A percentile compares a stretch with the other conserved stretches of the same genome.
phyloP scores from a whole-genome alignment of 2,113 vertebrate genomes.

The Pungitius pungitius region DNA sequence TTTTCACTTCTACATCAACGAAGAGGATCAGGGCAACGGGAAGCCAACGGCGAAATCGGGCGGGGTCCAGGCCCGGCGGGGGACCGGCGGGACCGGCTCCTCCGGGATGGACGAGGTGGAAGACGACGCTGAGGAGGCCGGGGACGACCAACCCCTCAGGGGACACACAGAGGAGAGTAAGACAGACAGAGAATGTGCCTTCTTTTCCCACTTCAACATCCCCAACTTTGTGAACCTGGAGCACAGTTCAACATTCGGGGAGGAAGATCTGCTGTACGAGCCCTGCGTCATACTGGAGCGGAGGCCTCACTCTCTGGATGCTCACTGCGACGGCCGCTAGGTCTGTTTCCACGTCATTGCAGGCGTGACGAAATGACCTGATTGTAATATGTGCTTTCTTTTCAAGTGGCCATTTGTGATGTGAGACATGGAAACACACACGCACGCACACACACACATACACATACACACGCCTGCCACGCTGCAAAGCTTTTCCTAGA shows the following conservation, averaged over 20 bases:
- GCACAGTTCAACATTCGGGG: constrained; percentile 84
- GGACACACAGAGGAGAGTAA: constrained; percentile 52
- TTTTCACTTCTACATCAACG: constrained; percentile 88
- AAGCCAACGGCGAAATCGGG: constrained; percentile 13
- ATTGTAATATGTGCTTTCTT: constrained; percentile 9
- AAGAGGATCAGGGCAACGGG: constrained; percentile 76
- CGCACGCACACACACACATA: constrained; percentile 3
- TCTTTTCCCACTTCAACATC: constrained; percentile 88
- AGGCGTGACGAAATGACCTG: background rate
- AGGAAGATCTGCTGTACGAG: constrained; percentile 88
- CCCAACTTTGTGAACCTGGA: constrained; percentile 93
- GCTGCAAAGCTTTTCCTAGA: background rate
- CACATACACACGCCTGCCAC: background rate
- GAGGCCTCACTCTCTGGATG: constrained; percentile 62
- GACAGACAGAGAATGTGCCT: constrained; percentile 73
- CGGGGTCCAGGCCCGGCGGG: background rate
- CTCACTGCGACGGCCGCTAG: constrained; percentile 43
- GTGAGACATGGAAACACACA: background rate
- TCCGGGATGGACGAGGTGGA: constrained; percentile 55
- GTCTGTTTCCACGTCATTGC: background rate
- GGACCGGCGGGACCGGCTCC: constrained; percentile 51
- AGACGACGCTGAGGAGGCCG: constrained; percentile 36
- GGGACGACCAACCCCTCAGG: constrained; percentile 65
- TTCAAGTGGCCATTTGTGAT: constrained; percentile 8
- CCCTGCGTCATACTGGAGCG: constrained; percentile 82